These are phyloP conservation scores for Dermolepida albohirtum DNA, from an alignment of 2,888 invertebrate species.

Conservation along the genomic window DNA sequence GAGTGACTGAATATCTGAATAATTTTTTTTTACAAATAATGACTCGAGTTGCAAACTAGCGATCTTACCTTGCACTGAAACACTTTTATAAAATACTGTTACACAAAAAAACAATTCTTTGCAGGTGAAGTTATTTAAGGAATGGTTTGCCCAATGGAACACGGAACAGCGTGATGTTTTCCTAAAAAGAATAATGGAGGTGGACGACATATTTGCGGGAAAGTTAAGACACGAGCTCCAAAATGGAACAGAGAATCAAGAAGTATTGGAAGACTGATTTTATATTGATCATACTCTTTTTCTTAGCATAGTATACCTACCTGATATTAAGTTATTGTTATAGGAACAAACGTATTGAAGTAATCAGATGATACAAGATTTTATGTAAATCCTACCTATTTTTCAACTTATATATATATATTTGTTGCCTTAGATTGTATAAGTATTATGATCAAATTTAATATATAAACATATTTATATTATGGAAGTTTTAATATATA, in stretches of 20 bases:
- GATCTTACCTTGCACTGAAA: too few relatives aligned
- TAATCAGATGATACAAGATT: not conserved
- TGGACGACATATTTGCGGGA: slow-evolving; percentile 78
- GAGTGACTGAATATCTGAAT: too few relatives aligned
- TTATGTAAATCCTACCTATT: too few relatives aligned
- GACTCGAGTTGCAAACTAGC: too few relatives aligned
- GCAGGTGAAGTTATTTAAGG: slow-evolving; percentile 83
- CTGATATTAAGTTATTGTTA: slow-evolving; percentile 17
- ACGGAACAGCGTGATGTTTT: slow-evolving; percentile 78
- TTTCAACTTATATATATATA: too few relatives aligned
- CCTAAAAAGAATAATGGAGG: slow-evolving; percentile 76
- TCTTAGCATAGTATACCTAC: not conserved
- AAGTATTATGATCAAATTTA: too few relatives aligned
- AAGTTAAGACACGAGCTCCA: slow-evolving; percentile 73
- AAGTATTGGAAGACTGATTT: slow-evolving; percentile 49
- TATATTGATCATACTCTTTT: not conserved
- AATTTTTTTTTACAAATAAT: too few relatives aligned
- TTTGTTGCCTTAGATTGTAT: too few relatives aligned
- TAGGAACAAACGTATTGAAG: slow-evolving; percentile 3
- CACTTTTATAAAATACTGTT: too few relatives aligned
- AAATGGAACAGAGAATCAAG: slow-evolving; percentile 56
- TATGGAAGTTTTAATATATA: too few relatives aligned
- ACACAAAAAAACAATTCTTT: not conserved
- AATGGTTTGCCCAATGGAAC: slow-evolving; percentile 86
- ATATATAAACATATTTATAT: too few relatives aligned